Evolutionary conservation across 2,113 vertebrate genomes (phyloP).

Genomic region (Mustela nigripes): DNA sequence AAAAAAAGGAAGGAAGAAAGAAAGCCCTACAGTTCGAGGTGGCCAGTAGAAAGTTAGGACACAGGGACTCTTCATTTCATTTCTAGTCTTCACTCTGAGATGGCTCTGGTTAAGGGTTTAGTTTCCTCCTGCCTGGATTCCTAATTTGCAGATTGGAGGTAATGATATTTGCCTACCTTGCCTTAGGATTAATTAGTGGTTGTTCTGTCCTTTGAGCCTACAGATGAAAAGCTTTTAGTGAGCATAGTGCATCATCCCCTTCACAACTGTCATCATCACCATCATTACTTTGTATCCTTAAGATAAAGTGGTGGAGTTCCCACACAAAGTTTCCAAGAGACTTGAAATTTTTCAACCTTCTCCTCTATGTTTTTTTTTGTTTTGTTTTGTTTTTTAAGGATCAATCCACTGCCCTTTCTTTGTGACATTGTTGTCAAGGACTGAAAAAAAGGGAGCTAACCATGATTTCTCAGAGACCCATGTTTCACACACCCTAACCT

Average conservation of each 20-base stretch:
- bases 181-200: conserved; percentile 75
- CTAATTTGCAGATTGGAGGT: conserved; percentile 55
- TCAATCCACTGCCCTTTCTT: background rate
- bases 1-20: too few relatives aligned
- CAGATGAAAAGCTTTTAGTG: conserved; percentile 69
- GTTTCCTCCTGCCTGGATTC: conserved; percentile 51
- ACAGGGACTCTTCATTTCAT: background rate
- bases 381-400: background rate
- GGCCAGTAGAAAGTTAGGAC: background rate
- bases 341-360: background rate
- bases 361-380: background rate
- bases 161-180: conserved; percentile 72
- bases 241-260: background rate
- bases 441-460: background rate
- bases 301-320: conserved; percentile 61
- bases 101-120: conserved; percentile 47
- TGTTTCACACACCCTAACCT: background rate
- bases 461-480: background rate
- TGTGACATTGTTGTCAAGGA: background rate
- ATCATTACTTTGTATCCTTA: conserved; percentile 40
- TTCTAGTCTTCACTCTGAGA: background rate
- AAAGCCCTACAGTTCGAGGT: background rate
- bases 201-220: conserved; percentile 38
- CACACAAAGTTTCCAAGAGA: conserved; percentile 10
- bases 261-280: background rate